Evolutionary conservation across 1,140 invertebrate genomes (phyloP).

Genomic region (Ganaspis sp.): DNA sequence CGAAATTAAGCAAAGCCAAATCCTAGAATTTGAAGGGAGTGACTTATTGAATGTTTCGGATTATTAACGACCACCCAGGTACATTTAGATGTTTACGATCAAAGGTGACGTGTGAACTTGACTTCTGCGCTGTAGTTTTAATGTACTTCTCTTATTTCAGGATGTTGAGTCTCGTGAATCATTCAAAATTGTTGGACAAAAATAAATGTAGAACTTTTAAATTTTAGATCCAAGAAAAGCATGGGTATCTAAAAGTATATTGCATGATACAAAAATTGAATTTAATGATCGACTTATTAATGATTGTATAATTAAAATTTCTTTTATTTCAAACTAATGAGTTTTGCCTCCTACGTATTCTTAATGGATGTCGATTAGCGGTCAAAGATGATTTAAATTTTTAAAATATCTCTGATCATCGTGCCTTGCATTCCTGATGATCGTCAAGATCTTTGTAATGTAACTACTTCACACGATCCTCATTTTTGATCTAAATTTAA

Average conservation of each 20-base stretch:
- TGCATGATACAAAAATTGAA: no score
- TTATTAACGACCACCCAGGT: conserved; percentile 31
- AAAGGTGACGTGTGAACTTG: conserved; percentile 15
- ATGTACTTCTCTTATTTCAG: conserved; percentile 21
- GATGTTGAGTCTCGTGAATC: conserved; percentile 25
- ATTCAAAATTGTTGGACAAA: background rate
- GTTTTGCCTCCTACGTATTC: conserved; percentile 44
- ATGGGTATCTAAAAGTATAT: no score
- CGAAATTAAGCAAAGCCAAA: background rate
- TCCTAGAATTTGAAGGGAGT: background rate
- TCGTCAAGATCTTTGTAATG: background rate
- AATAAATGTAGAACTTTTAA: background rate
- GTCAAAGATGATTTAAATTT: conserved; percentile 50
- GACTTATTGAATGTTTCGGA: conserved; percentile 46
- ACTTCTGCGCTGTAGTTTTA: conserved; percentile 10
- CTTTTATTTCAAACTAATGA: background rate
- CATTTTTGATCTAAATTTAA: background rate
- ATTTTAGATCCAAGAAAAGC: no score
- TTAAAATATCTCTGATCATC: conserved; percentile 60
- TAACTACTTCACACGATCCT: background rate
- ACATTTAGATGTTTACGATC: conserved; percentile 16
- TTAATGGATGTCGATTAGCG: conserved; percentile 51
- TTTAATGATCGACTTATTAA: background rate
- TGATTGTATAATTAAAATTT: background rate
- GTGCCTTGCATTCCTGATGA: conserved; percentile 53